A percentile compares a stretch with the other conserved stretches of the same genome.
Conservation (phyloP, 2,113 vertebrate genomes). For the Gallinago jamesoni region DNA sequence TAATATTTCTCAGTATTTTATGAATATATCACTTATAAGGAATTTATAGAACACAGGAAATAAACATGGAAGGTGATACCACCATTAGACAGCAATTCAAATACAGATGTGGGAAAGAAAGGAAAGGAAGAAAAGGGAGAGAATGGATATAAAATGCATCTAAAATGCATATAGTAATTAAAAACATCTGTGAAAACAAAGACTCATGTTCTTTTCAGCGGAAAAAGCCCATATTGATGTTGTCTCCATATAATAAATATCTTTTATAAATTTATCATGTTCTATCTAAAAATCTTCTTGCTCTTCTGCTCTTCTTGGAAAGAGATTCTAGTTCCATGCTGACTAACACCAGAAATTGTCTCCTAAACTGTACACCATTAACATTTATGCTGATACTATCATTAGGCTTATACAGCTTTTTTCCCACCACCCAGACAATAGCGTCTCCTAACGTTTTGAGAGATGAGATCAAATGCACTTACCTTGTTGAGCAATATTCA, state of each 20-base stretch:
- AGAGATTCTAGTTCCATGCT: accelerated
- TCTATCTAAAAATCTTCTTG: neutral
- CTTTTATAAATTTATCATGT: neutral
- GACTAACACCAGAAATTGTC: neutral
- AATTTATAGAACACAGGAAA: neutral
- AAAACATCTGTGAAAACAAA: neutral
- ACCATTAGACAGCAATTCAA: neutral
- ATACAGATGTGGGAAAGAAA: neutral
- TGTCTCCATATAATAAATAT: neutral
- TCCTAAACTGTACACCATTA: neutral
- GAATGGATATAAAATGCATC: neutral
- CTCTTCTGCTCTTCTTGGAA: neutral
- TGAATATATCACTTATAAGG: neutral
- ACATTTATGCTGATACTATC: neutral
- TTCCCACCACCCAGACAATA: neutral
- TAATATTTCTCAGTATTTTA: neutral
- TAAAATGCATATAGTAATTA: neutral
- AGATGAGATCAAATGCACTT: neutral
- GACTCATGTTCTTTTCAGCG: neutral
- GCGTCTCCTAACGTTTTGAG: neutral
- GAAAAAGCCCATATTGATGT: neutral
- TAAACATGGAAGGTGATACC: neutral
- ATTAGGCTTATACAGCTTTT: neutral
- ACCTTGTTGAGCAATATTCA: neutral
- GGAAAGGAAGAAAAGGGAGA: neutral